These are phyloP conservation scores for Hippocampus comes DNA, from an alignment of 2,113 vertebrate species.

Conservation along the genomic window DNA sequence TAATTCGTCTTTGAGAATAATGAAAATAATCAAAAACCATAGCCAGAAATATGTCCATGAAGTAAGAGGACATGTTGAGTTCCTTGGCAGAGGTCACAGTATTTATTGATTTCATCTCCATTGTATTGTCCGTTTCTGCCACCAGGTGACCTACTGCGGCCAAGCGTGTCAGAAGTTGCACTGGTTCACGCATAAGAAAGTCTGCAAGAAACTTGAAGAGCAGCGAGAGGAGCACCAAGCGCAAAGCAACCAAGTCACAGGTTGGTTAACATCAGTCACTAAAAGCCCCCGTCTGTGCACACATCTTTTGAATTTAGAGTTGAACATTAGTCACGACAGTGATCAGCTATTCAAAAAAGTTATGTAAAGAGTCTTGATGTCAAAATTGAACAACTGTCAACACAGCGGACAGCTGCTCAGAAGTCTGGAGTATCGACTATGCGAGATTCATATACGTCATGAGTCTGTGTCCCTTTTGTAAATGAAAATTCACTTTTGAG, in stretches of 20 bases:
- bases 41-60: no score
- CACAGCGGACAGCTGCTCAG: no score
- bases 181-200: constrained; percentile 96
- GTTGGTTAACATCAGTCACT: constrained; percentile 40
- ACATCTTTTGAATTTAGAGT: no score
- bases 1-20: no score
- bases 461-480: neutral
- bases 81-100: neutral
- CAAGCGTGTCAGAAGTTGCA: constrained; percentile 92
- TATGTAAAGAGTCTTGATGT: no score
- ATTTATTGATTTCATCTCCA: neutral
- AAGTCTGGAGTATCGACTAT: no score
- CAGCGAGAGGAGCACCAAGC: constrained; percentile 82
- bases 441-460: neutral
- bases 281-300: neutral
- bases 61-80: no score
- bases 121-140: neutral
- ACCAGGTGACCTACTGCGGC: constrained; percentile 89
- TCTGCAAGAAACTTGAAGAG: constrained; percentile 86
- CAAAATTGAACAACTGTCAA: no score
- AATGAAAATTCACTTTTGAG: neutral
- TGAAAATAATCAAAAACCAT: no score
- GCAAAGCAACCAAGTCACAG: constrained; percentile 78
- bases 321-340: no score
- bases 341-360: no score